Evolutionary conservation across 2,113 vertebrate species (phyloP), one percentile per base, ranked within the genome.

Genomic region (Hystrix brachyura): DNA sequence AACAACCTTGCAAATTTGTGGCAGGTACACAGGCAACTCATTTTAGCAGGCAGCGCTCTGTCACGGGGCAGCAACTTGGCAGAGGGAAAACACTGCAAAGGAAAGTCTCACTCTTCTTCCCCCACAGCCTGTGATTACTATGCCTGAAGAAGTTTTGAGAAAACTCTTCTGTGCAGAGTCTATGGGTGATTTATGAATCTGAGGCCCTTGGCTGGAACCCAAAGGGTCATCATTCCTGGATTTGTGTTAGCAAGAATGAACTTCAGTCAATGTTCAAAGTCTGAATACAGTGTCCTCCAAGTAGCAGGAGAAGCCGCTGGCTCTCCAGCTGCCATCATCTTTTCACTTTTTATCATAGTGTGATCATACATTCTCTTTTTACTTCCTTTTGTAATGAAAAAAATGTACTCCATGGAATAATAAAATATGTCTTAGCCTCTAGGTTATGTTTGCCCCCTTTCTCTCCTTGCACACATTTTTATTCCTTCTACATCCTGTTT

Each of bases 291-390:
- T 0, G 0, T 86, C 51, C 51, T 94, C 71, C 67, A 89, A 88
- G 38, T 34, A 51, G 10, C 25, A 18, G 13, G 32, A 88, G 65
- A 92, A 88, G 85, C 38, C 72, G 43, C 71, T 59, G 60, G n/a
- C 79, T 21, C 81, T 91, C 46, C 62, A 69, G 46, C 72, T 76
- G 57, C 62, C 27, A 29, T 57, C 55, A 19, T 18, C 13, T 59
- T 10, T 71, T 88, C 3, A 12, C 14, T 79, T 95, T 69, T 80
- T 91, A 48, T 82, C 76, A 53, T 2, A 79, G 46, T 82, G 55
- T 93, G 85, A 94, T 89, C n/a, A 83, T 10, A 43, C 23, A 94
- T 80, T 96, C 93, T 95, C 59, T 92, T 91, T 79, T 83, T 95
- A 60, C 55, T 87, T 92, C 57, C 46, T 15, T 91, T 91, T 72